phyloP scores from a whole-genome alignment of 2,113 vertebrate genomes.

The Tragelaphus buxtoni region DNA sequence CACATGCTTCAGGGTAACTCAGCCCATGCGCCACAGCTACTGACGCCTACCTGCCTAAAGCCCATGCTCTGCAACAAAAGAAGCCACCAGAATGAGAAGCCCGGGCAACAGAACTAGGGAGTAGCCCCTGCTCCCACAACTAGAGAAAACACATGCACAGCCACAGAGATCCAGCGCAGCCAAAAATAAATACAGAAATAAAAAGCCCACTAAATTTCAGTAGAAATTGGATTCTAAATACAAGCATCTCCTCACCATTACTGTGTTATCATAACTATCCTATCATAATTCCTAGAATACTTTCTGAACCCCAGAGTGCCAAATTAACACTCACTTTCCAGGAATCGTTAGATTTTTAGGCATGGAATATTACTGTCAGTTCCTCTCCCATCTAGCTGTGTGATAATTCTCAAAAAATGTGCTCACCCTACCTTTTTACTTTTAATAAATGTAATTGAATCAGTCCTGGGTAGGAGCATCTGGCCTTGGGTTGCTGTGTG shows the following conservation, averaged over 20 bases:
- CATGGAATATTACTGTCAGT: neutral
- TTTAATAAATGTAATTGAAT: slow-evolving; percentile 54
- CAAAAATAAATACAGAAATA: neutral
- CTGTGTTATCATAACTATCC: neutral
- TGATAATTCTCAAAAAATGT: slow-evolving; percentile 34
- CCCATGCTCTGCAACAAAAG: neutral
- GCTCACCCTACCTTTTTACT: slow-evolving; percentile 44
- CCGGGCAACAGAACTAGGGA: neutral
- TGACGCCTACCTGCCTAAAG: neutral
- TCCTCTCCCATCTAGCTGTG: slow-evolving; percentile 23
- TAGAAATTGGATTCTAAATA: neutral
- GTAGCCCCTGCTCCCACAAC: neutral
- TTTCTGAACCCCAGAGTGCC: slow-evolving; percentile 22
- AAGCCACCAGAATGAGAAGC: neutral
- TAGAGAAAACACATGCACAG: neutral
- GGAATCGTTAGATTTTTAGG: slow-evolving; percentile 8
- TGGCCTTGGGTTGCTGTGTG: slow-evolving; percentile 80
- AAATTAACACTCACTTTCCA: slow-evolving; percentile 24
- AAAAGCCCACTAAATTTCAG: slow-evolving; percentile 7
- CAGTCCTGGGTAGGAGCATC: slow-evolving; percentile 79
- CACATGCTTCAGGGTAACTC: neutral
- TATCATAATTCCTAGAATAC: slow-evolving; percentile 1
- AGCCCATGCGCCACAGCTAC: fast-evolving
- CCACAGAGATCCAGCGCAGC: neutral
- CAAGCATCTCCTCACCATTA: neutral